phyloP scores from a whole-genome alignment of 2,113 vertebrate genomes.

The Sialia sialis region DNA sequence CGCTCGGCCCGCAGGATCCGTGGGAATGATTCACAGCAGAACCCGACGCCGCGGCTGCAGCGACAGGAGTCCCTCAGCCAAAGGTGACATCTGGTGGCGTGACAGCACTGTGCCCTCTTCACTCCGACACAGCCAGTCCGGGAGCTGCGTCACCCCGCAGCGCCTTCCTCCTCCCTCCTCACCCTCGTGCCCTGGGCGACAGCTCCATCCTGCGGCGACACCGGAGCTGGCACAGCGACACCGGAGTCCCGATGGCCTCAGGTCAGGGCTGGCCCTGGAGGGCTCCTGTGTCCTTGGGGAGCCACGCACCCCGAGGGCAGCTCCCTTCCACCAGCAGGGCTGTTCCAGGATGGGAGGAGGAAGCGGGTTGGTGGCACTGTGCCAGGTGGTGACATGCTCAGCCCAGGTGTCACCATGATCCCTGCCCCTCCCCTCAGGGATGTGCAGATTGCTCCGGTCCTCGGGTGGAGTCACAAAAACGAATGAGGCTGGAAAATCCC shows the following conservation, averaged over 20 bases:
- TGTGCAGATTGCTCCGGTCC: not conserved
- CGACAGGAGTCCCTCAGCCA: fast-evolving
- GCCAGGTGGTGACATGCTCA: not conserved
- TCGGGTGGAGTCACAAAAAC: not conserved
- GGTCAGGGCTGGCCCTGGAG: not conserved
- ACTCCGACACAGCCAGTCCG: fast-evolving
- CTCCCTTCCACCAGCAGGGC: not conserved
- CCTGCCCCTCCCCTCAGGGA: not conserved
- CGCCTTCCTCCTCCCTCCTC: not conserved
- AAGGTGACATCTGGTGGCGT: not conserved
- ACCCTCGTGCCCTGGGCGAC: not conserved
- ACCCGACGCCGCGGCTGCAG: not conserved
- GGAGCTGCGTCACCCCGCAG: fast-evolving
- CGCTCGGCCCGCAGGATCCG: fast-evolving
- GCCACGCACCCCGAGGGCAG: fast-evolving
- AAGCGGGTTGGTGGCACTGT: not conserved
- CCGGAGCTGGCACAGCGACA: not conserved
- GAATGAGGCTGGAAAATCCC: not conserved
- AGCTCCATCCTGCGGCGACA: not conserved
- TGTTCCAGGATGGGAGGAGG: not conserved
- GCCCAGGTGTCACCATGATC: not conserved
- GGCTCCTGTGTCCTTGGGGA: fast-evolving
- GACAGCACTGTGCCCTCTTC: fast-evolving
- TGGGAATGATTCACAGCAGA: fast-evolving
- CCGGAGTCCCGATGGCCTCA: fast-evolving